Base-by-base conservation (phyloP, 2,113 vertebrate genomes). In the Pomatorhinus ruficollis region DNA sequence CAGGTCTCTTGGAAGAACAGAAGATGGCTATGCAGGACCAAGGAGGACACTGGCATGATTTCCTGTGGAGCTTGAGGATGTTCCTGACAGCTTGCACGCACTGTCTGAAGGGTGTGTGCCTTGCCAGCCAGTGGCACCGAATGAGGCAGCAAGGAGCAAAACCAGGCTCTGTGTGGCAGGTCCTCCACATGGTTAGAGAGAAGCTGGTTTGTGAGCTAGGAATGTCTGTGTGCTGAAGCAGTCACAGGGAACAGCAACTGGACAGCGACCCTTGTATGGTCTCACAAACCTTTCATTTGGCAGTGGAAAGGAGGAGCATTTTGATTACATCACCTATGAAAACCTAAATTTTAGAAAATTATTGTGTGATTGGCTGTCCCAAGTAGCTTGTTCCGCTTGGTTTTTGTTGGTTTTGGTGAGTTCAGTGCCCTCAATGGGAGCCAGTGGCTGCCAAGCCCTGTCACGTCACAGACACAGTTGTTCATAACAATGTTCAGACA, bases 11-110 rank as follows among this genome's bases (percentile, higher is more conserved):
- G 79, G 83, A 96, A 88, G 92, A 90, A 78, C 44, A 81, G 92
- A 92, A 94, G 79, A 96, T 91, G 76, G 87, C 79, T 89, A 21
- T 88, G 88, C 76, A 95, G 79, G 74, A 96, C 92, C 60, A 60
- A 81, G 52, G 60, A 93, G 85, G 92, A 96, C 88, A 81, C 71
- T 24, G 93, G 63, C 84, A 91, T 66, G 83, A 49, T 92, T 95
- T 96, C 56, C 88, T 42, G 56, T 28, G 64, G 88, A 77, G 68
- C 28, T 2, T 52, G 79, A 95, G 61, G 87, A 68, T 71, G 45
- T 21, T 92, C 44, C 60, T 81, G 82, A 65, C 71, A 92, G 85
- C 72, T 86, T 23, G 0, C 11, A 21, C 0, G 0, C 66, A 3
- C 40, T 27, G 70, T 35, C 54, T 65, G 83, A 72, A 76, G 82